phyloP scores from a whole-genome alignment of 2,888 invertebrate species.

The Ceriagrion tenellum region DNA sequence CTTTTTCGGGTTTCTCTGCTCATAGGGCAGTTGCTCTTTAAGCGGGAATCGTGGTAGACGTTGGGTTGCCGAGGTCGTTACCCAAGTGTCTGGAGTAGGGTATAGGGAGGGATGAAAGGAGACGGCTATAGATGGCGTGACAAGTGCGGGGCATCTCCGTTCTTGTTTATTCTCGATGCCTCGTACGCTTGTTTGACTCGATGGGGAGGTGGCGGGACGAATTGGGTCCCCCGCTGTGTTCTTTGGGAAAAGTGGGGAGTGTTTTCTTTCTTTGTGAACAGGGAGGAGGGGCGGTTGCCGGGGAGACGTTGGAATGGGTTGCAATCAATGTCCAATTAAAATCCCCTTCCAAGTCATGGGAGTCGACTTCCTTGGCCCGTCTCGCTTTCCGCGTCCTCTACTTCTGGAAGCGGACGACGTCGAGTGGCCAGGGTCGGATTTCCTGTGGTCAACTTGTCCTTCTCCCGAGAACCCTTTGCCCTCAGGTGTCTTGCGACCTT shows the following conservation, averaged over 20 bases:
- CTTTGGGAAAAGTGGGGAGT: neutral
- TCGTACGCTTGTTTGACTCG: neutral
- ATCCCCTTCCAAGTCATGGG: conserved; percentile 3
- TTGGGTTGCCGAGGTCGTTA: no score
- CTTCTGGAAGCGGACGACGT: neutral
- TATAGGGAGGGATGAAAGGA: no score
- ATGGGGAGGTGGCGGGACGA: neutral
- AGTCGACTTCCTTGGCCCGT: neutral
- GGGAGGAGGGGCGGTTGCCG: conserved; percentile 7
- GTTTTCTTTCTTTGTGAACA: neutral
- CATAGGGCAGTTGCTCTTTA: neutral
- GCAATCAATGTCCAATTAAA: conserved; percentile 51
- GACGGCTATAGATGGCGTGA: neutral
- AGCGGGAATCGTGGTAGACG: no score
- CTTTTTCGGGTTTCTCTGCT: neutral
- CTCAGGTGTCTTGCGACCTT: neutral
- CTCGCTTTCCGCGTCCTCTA: neutral
- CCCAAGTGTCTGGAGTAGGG: no score
- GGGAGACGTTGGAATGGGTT: neutral
- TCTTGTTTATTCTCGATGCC: neutral
- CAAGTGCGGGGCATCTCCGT: neutral
- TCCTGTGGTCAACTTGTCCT: conserved; percentile 53
- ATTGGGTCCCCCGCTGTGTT: neutral
- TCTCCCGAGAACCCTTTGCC: neutral
- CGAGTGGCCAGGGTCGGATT: conserved; percentile 43